Base-by-base conservation (phyloP, 2,113 vertebrate genomes). In the Psittacula cyanocephala region DNA sequence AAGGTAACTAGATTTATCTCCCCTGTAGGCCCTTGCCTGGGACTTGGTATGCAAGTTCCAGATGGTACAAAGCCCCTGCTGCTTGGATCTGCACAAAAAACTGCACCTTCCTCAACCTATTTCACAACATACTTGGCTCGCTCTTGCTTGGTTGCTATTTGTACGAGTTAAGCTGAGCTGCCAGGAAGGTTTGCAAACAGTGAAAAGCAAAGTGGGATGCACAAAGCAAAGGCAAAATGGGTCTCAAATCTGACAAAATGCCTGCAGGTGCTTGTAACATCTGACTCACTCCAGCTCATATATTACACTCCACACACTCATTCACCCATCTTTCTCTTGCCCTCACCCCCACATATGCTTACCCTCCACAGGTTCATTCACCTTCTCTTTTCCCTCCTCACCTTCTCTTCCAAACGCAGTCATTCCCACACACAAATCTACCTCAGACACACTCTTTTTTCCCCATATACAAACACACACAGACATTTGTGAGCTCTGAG, bases 61-160 rank as follows among this genome's bases (percentile, higher is more conserved):
- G 94, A 97, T 97, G 97, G 96, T 96, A 86, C 72, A 91, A 89
- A 96, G 85, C 86, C 82, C 96, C 93, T 96, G 96, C 91, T 96
- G 96, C 82, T 96, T 91, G 39, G 77, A 94, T 97, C 92, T 88
- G 87, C 89, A 87, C 92, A 95, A 91, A 94, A 88, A 39, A 27
- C 80, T 88, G 64, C 3, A 3, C 93, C 79, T 96, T 94, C 81
- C 88, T 97, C 88, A 89, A 82, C 91, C 93, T 91, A 84, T 96
- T 97, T 96, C 70, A 91, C 92, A 95, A 96, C 82, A 89, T 68
- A 91, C 85, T 96, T 96, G 95, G 93, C 96, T 95, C 1, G 1
- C 78, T 90, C 59, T 95, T 27, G 12, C 85, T 85, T 8, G 67
- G 86, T 94, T 97, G 95, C 91, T 95, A 80, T 97, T 96, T 97